Conservation (phyloP, 2,113 vertebrate species). For the Oncorhynchus tshawytscha region DNA sequence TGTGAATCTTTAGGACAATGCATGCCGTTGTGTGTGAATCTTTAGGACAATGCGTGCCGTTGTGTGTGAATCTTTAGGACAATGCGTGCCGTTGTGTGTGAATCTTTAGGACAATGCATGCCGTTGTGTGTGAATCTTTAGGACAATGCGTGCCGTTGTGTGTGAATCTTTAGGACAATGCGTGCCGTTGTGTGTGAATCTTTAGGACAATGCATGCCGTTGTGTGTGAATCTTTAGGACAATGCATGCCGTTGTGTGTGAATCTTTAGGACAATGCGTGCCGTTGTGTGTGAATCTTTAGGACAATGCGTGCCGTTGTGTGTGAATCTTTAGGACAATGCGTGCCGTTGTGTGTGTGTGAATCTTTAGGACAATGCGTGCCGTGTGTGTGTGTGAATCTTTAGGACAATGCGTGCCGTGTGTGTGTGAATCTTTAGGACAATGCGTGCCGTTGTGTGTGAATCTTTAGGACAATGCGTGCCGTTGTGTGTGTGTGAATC, state of each 20-base stretch:
- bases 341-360: slow-evolving; percentile 46
- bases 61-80: slow-evolving; percentile 41
- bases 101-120: slow-evolving; percentile 52
- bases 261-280: slow-evolving; percentile 53
- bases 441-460: slow-evolving; percentile 55
- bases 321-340: slow-evolving; percentile 47
- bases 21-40: slow-evolving; percentile 52
- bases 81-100: slow-evolving; percentile 53
- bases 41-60: slow-evolving; percentile 55
- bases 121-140: slow-evolving; percentile 36
- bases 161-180: too few species aligned
- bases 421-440: slow-evolving; percentile 51
- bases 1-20: slow-evolving; percentile 48
- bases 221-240: slow-evolving; percentile 37
- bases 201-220: too few species aligned
- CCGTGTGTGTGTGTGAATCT: slow-evolving; percentile 36
- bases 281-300: slow-evolving; percentile 41
- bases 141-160: too few species aligned
- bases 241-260: slow-evolving; percentile 58
- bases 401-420: slow-evolving; percentile 55
- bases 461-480: slow-evolving; percentile 52
- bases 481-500: slow-evolving; percentile 49
- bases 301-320: slow-evolving; percentile 56
- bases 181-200: too few species aligned
- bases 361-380: slow-evolving; percentile 52